Percentiles rank a stretch among this genome's conserved stretches.
Conservation (phyloP, 1,140 invertebrate genomes). For the Conus betulinus region DNA sequence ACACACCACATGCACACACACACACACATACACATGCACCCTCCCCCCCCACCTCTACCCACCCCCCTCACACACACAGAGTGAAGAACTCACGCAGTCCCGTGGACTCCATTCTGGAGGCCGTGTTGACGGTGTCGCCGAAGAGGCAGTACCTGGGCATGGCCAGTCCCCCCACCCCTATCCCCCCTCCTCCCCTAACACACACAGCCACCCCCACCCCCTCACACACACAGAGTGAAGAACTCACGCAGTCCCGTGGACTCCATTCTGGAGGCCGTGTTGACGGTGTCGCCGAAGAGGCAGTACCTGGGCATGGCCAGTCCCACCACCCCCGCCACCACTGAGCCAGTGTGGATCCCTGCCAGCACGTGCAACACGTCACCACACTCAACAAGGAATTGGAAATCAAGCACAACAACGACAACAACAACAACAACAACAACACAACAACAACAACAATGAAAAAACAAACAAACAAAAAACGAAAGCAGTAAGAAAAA, state of each 20-base stretch:
- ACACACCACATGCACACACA: no score
- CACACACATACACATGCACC: no score
- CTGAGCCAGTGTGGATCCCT: conserved; percentile 82
- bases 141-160: no score
- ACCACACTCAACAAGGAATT: no score
- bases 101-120: conserved; percentile 95
- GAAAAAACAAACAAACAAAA: no score
- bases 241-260: conserved; percentile 80
- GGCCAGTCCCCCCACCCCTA: no score
- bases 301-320: conserved; percentile 94
- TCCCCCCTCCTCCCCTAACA: no score
- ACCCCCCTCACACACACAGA: no score
- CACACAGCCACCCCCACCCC: no score
- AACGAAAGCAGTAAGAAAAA: not conserved
- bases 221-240: no score
- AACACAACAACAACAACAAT: no score
- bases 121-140: conserved; percentile 94
- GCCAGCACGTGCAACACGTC: not conserved
- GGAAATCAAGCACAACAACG: not conserved
- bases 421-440: not conserved
- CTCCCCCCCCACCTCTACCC: no score
- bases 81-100: conserved; percentile 63
- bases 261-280: conserved; percentile 95
- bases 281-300: conserved; percentile 90
- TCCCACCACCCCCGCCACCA: conserved; percentile 93